Conservation (phyloP, 2,797 vertebrate genomes). For the Argya squamiceps region DNA sequence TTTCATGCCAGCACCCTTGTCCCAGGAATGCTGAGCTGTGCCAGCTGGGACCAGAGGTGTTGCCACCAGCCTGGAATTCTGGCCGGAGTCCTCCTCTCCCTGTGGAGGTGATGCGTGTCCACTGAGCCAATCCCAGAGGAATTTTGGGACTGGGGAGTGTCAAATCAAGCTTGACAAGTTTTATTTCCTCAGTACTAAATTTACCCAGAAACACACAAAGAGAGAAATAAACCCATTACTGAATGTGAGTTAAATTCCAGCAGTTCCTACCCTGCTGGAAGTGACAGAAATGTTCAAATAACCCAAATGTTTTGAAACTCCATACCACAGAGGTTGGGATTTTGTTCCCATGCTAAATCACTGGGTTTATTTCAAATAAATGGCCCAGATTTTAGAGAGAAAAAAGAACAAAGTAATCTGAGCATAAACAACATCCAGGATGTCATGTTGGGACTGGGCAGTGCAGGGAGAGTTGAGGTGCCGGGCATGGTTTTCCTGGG, state of each 20-base stretch:
- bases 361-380: no score
- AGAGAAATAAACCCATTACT: background rate
- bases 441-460: accelerated
- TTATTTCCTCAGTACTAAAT: background rate
- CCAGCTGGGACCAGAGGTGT: background rate
- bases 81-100: accelerated
- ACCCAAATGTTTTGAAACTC: conserved; percentile 46
- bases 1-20: background rate
- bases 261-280: conserved; percentile 10
- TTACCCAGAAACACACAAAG: background rate
- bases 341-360: background rate
- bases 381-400: no score
- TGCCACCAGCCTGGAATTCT: background rate
- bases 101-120: background rate
- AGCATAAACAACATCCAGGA: no score
- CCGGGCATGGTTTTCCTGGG: background rate
- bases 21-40: background rate
- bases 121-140: background rate
- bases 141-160: background rate
- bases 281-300: conserved; percentile 43
- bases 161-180: background rate
- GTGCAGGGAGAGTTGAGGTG: accelerated
- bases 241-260: conserved; percentile 14
- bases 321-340: background rate
- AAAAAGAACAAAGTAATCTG: no score